Percentiles rank a stretch among this genome's conserved stretches.
These are phyloP conservation scores for Eupsilia transversa DNA, from an alignment of 2,888 invertebrate genomes.

Conservation along the genomic window DNA sequence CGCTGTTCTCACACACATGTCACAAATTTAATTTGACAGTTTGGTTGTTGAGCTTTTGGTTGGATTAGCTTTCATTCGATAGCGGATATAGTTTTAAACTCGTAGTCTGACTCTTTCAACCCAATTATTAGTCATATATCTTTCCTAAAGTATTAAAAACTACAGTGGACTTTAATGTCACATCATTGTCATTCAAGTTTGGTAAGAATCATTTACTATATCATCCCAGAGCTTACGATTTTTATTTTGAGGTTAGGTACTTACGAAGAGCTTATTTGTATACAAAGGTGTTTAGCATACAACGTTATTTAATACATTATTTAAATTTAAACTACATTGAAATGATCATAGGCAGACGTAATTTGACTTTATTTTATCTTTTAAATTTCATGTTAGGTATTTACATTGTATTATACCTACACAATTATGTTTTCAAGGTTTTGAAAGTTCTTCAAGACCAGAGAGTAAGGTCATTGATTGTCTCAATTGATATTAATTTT, in stretches of 20 bases:
- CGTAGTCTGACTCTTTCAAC: neutral
- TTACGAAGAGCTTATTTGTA: constrained; percentile 54
- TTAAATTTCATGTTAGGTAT: neutral
- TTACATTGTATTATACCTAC: neutral
- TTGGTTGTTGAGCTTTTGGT: constrained; percentile 31
- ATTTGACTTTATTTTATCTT: neutral
- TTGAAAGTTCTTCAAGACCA: constrained; percentile 31
- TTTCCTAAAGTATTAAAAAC: constrained; percentile 1
- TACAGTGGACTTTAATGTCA: constrained; percentile 27
- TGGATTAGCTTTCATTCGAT: constrained; percentile 17
- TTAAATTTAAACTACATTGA: neutral
- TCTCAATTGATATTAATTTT: no score
- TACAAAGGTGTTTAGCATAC: constrained; percentile 11
- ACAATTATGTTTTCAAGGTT: constrained; percentile 36
- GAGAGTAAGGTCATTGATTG: neutral
- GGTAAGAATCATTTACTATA: constrained; percentile 46
- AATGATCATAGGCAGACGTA: neutral
- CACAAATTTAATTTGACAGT: constrained; percentile 30
- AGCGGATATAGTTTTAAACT: neutral
- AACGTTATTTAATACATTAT: neutral
- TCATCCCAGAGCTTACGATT: constrained; percentile 51
- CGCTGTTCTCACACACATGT: constrained; percentile 24
- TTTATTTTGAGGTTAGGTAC: constrained; percentile 67
- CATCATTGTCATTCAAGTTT: constrained; percentile 40
- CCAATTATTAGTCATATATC: neutral